Percentiles rank a stretch among this genome's conserved stretches.
phyloP scores from a whole-genome alignment of 2,888 invertebrate species.

The Campopleginae sp. region DNA sequence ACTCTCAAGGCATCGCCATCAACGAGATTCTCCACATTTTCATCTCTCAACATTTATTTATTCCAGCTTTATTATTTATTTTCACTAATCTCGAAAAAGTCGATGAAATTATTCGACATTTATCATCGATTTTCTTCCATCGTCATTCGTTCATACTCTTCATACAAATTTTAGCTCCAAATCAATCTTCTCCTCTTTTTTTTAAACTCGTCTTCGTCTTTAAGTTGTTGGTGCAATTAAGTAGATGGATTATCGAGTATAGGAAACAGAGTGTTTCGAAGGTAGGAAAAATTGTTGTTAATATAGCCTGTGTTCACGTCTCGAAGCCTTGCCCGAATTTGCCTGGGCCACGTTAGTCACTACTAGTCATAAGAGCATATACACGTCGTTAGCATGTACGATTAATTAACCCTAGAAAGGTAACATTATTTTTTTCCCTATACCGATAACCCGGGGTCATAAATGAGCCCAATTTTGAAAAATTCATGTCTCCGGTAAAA shows the following conservation, averaged over 20 bases:
- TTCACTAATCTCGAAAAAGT: not conserved
- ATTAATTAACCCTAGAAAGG: too few species aligned
- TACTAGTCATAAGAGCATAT: slow-evolving; percentile 41
- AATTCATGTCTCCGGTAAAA: too few species aligned
- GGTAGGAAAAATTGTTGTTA: slow-evolving; percentile 18
- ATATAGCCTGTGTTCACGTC: slow-evolving; percentile 56
- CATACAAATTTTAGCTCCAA: not conserved
- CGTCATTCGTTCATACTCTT: not conserved
- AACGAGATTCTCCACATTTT: too few species aligned
- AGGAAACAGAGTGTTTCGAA: slow-evolving; percentile 17
- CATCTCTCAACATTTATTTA: not conserved
- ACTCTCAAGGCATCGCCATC: not conserved
- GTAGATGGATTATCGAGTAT: not conserved
- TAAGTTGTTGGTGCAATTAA: not conserved
- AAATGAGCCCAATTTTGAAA: too few species aligned
- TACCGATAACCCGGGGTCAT: too few species aligned
- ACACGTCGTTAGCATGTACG: slow-evolving; percentile 46
- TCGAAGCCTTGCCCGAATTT: slow-evolving; percentile 62
- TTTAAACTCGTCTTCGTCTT: not conserved
- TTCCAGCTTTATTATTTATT: slow-evolving; percentile 2
- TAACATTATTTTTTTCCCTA: too few species aligned
- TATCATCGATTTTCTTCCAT: too few species aligned
- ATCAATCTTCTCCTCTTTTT: not conserved
- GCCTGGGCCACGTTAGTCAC: slow-evolving; percentile 51
- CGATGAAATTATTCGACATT: not conserved